Conservation (phyloP, 53 echinoderm and acorn worm species). For the Glandiceps talaboti region DNA sequence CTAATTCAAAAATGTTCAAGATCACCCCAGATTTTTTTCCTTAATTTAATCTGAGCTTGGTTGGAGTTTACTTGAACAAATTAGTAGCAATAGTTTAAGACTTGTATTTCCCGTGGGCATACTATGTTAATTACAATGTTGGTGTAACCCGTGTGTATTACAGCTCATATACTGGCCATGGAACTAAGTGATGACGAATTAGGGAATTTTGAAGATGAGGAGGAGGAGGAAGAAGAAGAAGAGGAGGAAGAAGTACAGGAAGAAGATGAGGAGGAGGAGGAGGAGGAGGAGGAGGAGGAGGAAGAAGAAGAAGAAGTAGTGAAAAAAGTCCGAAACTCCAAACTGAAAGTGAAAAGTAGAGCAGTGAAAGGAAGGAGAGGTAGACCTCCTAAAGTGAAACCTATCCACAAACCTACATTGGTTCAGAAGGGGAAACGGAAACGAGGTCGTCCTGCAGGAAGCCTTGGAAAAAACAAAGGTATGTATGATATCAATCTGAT, state of each 20-base stretch:
- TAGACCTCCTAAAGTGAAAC: background rate
- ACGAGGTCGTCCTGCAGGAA: background rate
- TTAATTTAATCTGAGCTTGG: too few species aligned
- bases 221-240: constrained; percentile 10
- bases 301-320: constrained; percentile 20
- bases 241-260: constrained; percentile 12
- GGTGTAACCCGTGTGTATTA: too few species aligned
- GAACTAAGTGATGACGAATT: background rate
- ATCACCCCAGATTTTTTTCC: too few species aligned
- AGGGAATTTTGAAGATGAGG: background rate
- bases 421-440: background rate
- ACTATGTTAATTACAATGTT: too few species aligned
- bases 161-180: background rate
- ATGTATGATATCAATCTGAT: too few species aligned
- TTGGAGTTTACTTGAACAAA: too few species aligned
- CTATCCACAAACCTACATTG: background rate
- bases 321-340: background rate
- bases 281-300: constrained; percentile 12
- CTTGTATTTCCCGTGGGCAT: too few species aligned
- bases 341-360: background rate
- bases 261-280: constrained; percentile 12
- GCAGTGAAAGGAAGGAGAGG: constrained; percentile 3
- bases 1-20: too few species aligned
- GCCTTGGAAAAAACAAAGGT: background rate
- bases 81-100: too few species aligned